phyloP scores from a whole-genome alignment of 2,113 vertebrate species.

The Pristiophorus japonicus region DNA sequence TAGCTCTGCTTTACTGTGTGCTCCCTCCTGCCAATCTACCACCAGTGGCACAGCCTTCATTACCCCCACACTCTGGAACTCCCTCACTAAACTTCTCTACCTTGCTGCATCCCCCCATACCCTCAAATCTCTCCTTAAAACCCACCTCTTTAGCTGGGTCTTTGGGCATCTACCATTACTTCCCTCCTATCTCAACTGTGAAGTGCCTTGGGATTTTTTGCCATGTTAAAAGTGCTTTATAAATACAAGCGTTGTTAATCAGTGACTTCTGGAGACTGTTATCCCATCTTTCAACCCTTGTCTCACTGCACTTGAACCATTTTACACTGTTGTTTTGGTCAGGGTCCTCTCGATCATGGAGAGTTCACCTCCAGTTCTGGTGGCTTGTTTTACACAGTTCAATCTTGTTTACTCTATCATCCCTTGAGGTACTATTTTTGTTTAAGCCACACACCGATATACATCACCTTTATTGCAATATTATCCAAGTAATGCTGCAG shows the following conservation, averaged over 20 bases:
- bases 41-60: neutral
- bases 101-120: neutral
- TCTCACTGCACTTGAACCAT: neutral
- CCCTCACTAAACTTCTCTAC: neutral
- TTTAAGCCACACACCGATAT: neutral
- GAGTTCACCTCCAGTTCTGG: neutral
- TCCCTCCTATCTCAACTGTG: neutral
- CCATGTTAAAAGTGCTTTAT: neutral
- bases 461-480: neutral
- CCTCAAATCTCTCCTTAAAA: neutral
- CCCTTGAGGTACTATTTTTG: neutral
- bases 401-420: neutral
- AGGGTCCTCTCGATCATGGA: neutral
- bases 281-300: neutral
- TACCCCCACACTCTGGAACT: neutral
- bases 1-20: neutral
- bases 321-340: neutral
- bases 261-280: neutral
- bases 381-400: neutral
- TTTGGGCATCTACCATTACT: neutral
- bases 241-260: neutral
- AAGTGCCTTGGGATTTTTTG: neutral
- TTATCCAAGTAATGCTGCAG: neutral
- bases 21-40: neutral
- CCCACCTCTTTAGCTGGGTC: neutral